These are phyloP conservation scores for Schizothorax lantsangensis DNA, from an alignment of 2,797 vertebrate species.

Conservation along the genomic window DNA sequence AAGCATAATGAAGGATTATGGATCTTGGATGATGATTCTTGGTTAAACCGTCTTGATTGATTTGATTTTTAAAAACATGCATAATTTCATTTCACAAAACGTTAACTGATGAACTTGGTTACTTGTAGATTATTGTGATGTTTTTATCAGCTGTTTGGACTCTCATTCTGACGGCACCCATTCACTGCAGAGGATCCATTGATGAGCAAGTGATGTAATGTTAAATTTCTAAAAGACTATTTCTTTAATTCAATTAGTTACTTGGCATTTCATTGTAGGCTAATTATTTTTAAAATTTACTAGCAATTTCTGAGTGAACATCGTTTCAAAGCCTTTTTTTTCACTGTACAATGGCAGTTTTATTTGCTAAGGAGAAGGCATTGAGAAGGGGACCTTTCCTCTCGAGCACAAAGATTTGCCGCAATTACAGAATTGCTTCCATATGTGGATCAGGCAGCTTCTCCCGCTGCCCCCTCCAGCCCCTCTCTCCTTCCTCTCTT, in stretches of 20 bases:
- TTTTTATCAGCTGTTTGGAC: background rate
- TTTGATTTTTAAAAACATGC: background rate
- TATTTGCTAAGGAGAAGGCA: slow-evolving; percentile 73
- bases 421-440: slow-evolving; percentile 88
- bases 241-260: background rate
- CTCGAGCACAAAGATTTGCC: slow-evolving; percentile 85
- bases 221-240: background rate
- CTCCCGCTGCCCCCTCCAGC: slow-evolving; percentile 73
- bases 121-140: background rate
- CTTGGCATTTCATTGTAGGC: background rate
- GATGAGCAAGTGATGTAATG: background rate
- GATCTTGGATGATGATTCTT: background rate
- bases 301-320: background rate
- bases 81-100: background rate
- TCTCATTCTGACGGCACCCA: background rate
- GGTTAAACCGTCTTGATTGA: background rate
- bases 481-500: slow-evolving; percentile 46
- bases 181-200: background rate
- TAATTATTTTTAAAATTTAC: background rate
- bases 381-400: slow-evolving; percentile 83
- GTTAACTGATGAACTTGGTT: background rate
- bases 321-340: slow-evolving; percentile 16
- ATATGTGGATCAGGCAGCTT: slow-evolving; percentile 84
- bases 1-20: background rate
- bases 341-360: slow-evolving; percentile 75